Base-by-base conservation (phyloP, 2,888 invertebrate genomes). In the Dynastes grantii region DNA sequence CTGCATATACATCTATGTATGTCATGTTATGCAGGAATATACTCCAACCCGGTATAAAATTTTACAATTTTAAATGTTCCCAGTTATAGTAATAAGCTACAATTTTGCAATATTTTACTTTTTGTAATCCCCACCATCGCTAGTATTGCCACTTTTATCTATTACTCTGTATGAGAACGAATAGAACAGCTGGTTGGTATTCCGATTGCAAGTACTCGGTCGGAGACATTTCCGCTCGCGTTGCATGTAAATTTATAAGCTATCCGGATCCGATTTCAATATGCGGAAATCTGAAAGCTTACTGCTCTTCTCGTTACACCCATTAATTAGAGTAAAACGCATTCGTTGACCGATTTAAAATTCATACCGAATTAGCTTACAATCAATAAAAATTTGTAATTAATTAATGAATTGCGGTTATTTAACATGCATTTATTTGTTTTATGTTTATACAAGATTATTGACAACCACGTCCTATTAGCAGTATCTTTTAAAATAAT, bases 201-300 rank as follows among this genome's bases (percentile, higher is more conserved):
- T 63, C 63, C 32, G 32, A 63, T 13, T 32, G 27, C 27, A 63
- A 32, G 63, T 32, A 32, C 63, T 32, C 29, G 63, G 27, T 63
- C 13, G 63, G 27, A 32, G 63, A 63, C 11, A 63, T 63, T 63
- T 63, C 63, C 63, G 63, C 29, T 63, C n/a, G 8, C 63, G 29
- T 29, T 32, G 63, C 32, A 63, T 63, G 63, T 29, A 32, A 63
- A 63, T 63, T 63, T 8, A 63, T 63, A 63, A 63, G 27, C 63
- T 27, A 63, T 63, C 55, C 63, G 32, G 32, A 63, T 63, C 63
- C 63, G 63, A 63, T 63, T 63, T 63, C 63, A 63, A 63, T 63
- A 63, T 63, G 29, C 63, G 32, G 55, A 29, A 63, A 63, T 63
- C 63, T 27, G 32, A 63, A 32, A 63, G 63, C 63, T 63, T 32